A percentile compares a stretch with the other conserved stretches of the same genome.
Conservation (phyloP, 2,113 vertebrate genomes). For the Plectropomus leopardus region DNA sequence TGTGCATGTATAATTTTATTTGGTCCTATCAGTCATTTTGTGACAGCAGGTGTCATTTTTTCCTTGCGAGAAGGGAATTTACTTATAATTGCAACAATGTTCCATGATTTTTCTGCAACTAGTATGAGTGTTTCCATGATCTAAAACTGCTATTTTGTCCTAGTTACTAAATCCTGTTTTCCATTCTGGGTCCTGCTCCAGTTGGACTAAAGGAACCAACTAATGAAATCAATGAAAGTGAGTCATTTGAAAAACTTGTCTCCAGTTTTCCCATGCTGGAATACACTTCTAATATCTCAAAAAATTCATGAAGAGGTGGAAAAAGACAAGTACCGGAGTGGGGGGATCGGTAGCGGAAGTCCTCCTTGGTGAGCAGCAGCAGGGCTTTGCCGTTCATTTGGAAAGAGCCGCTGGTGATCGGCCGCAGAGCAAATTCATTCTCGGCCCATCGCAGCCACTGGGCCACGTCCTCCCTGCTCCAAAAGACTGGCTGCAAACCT, state of each 20-base stretch:
- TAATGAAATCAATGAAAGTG: slow-evolving; percentile 26
- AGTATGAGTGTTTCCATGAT: slow-evolving; percentile 38
- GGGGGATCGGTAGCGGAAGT: slow-evolving; percentile 96
- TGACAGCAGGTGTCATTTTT: not conserved
- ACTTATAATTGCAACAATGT: not conserved
- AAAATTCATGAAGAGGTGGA: not conserved
- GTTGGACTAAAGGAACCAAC: slow-evolving; percentile 4
- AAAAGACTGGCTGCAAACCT: slow-evolving; percentile 95
- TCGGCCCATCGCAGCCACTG: slow-evolving; percentile 99
- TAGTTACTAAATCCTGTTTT: slow-evolving; percentile 17
- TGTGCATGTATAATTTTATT: not conserved
- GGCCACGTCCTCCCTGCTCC: slow-evolving; percentile 95
- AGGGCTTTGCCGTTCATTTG: slow-evolving; percentile 99
- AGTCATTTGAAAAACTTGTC: slow-evolving; percentile 36
- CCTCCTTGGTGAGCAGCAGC: slow-evolving; percentile 98
- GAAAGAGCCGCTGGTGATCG: slow-evolving; percentile 93
- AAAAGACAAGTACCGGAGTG: slow-evolving; percentile 90
- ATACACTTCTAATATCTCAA: rapidly evolving
- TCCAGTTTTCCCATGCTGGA: slow-evolving; percentile 7
- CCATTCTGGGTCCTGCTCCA: slow-evolving; percentile 33
- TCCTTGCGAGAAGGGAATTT: not conserved
- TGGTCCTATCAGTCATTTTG: not conserved
- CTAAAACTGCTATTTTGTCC: not conserved
- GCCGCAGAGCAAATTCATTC: slow-evolving; percentile 94
- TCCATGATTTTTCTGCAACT: not conserved